Percentiles rank a stretch among this genome's conserved stretches.
phyloP scores from a whole-genome alignment of 2,113 vertebrate genomes.

The Oryzias curvinotus region DNA sequence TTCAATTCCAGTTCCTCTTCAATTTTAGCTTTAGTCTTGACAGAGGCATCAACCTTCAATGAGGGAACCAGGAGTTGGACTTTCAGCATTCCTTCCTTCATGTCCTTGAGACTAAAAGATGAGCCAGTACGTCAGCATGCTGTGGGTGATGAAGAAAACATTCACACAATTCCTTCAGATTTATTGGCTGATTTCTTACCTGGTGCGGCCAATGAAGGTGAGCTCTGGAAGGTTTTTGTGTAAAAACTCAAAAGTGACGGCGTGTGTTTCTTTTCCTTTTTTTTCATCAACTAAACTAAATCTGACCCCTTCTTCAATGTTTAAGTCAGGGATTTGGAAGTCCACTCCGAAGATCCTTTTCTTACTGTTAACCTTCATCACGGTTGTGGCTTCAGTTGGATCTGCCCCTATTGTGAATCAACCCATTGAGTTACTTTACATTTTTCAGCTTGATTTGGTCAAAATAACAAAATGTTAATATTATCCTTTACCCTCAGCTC shows the following conservation, averaged over 20 bases:
- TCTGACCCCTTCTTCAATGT: slow-evolving; percentile 82
- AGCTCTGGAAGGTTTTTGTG: slow-evolving; percentile 85
- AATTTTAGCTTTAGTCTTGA: slow-evolving; percentile 75
- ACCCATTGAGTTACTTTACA: background rate
- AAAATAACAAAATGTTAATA: background rate
- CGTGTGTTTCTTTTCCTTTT: slow-evolving; percentile 74
- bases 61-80: slow-evolving; percentile 81
- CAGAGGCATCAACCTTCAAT: slow-evolving; percentile 75
- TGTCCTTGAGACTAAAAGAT: slow-evolving; percentile 73
- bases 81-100: slow-evolving; percentile 78
- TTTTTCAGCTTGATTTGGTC: background rate
- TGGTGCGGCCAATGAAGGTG: slow-evolving; percentile 81
- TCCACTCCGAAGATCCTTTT: slow-evolving; percentile 78
- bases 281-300: slow-evolving; percentile 79
- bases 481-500: slow-evolving; percentile 82
- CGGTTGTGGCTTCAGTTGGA: slow-evolving; percentile 75
- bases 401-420: slow-evolving; percentile 70
- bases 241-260: slow-evolving; percentile 81
- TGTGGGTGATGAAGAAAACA: background rate
- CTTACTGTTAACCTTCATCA: slow-evolving; percentile 83
- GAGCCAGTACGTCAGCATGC: background rate
- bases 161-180: background rate
- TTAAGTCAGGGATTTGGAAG: slow-evolving; percentile 82
- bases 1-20: slow-evolving; percentile 73
- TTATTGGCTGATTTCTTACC: slow-evolving; percentile 75